Evolutionary conservation across 2,113 vertebrate genomes (phyloP), one percentile per base, ranked within the genome.

Genomic region (Bufo bufo): DNA sequence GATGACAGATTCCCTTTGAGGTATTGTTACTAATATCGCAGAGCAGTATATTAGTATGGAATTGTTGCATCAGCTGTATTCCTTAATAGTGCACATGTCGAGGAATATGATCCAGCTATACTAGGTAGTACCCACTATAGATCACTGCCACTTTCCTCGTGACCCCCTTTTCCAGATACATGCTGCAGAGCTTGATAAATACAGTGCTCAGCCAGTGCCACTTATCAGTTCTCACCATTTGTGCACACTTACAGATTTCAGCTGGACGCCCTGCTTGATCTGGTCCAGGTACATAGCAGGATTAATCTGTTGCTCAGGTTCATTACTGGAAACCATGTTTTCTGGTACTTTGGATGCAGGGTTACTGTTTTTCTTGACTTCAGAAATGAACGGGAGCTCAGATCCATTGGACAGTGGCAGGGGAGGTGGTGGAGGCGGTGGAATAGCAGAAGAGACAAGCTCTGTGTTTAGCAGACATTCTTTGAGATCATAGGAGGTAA

Each of bases 161-260:
- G 33, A 33, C 33, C 33, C 33, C 33, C 33, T 33, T 33, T 33
- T 33, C 33, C 33, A 33, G 33, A 33, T 33, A 33, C 33, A 33
- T 33, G 33, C 33, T 33, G 33, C 33, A 33, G 33, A 33, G 3
- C 56, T 2, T 20, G 5, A 65, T 65, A 7, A 3, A 65, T 20
- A 65, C 1, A 2, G 19, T 16, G 61, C n/a, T 5, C 61, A 20
- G 19, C 61, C 4, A 63, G n/a, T 23, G n/a, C 20, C 9, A 66
- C 10, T 69, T 33, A 1, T 10, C n/a, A 20, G 20, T 66, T n/a
- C 63, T 69, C n/a, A 45, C 6, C 1, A 16, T 5, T 23, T 66
- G 8, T 33, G 23, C 16, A 54, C 86, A 90, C 89, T 91, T 87
- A 86, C 91, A 20, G 78, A 65, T 77, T 89, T 91, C 23, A 91